Conservation (phyloP, 2,113 vertebrate genomes). For the Mixornis gularis region DNA sequence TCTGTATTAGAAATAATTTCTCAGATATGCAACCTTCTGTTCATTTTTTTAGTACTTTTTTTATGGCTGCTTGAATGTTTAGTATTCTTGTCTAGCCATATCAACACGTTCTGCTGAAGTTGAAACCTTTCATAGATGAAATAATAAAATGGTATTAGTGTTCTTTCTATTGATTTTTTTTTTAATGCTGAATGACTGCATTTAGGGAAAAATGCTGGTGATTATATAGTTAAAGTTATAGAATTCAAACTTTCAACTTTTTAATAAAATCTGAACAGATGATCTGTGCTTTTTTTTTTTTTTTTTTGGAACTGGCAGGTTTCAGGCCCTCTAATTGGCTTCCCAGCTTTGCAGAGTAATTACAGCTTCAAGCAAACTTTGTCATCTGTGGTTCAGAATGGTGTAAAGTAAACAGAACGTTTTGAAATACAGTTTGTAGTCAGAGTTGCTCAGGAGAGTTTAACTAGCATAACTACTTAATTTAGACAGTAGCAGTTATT, state of each 20-base stretch:
- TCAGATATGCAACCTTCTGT: conserved; percentile 43
- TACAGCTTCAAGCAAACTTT: conserved; percentile 75
- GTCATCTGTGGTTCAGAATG: conserved; percentile 77
- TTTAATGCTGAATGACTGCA: not conserved
- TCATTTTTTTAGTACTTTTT: conserved; percentile 35
- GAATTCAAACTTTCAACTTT: conserved; percentile 70
- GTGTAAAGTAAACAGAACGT: conserved; percentile 75
- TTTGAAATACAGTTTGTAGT: conserved; percentile 71
- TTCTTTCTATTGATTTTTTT: not conserved
- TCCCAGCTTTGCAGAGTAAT: conserved; percentile 73
- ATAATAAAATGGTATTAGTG: not conserved
- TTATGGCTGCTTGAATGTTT: conserved; percentile 31
- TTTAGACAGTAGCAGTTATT: conserved; percentile 27
- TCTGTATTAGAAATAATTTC: conserved; percentile 45
- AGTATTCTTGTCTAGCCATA: conserved; percentile 25
- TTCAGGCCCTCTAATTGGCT: conserved; percentile 74
- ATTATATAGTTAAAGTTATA: conserved; percentile 61
- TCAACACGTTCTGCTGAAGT: conserved; percentile 4
- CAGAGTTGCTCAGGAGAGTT: conserved; percentile 65
- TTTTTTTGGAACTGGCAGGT: conserved; percentile 61
- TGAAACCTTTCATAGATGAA: not conserved
- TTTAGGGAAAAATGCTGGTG: conserved; percentile 29
- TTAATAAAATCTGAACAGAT: conserved; percentile 71
- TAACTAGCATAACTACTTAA: conserved; percentile 51
- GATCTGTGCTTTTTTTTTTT: conserved; percentile 45